Conservation (phyloP, 2,888 invertebrate species). For the Leuctra nigra region DNA sequence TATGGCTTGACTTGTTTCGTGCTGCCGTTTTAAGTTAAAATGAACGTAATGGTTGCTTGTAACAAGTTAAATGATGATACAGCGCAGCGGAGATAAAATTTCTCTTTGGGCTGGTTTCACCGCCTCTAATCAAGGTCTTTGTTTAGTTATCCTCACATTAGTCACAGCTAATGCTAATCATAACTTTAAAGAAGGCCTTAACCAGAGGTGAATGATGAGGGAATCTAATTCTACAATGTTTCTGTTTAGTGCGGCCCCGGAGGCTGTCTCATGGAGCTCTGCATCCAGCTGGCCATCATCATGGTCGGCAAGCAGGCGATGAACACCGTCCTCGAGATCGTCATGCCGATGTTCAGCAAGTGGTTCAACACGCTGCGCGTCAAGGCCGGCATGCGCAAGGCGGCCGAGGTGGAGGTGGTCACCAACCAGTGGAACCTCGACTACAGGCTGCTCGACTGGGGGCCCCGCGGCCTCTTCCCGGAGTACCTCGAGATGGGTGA, state of each 20-base stretch:
- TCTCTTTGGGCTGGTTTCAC: too few species aligned
- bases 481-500: conserved; percentile 84
- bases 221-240: too few species aligned
- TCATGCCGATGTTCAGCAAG: conserved; percentile 50
- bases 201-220: too few species aligned
- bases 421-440: conserved; percentile 69
- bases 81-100: too few species aligned
- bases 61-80: too few species aligned
- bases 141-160: too few species aligned
- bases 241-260: conserved; percentile 70
- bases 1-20: too few species aligned
- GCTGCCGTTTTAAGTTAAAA: too few species aligned
- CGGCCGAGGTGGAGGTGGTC: conserved; percentile 43
- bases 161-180: too few species aligned
- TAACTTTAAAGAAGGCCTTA: too few species aligned
- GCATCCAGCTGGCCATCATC: conserved; percentile 77
- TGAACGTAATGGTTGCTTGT: too few species aligned
- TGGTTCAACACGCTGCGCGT: conserved; percentile 40
- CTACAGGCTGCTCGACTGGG: conserved; percentile 56
- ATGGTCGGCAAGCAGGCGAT: conserved; percentile 82
- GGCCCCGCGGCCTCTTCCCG: conserved; percentile 62
- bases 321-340: conserved; percentile 68
- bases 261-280: conserved; percentile 79
- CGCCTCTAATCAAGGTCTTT: too few species aligned
- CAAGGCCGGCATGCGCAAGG: conserved; percentile 45